phyloP scores from a whole-genome alignment of 2,797 vertebrate genomes.

The Morus bassanus region DNA sequence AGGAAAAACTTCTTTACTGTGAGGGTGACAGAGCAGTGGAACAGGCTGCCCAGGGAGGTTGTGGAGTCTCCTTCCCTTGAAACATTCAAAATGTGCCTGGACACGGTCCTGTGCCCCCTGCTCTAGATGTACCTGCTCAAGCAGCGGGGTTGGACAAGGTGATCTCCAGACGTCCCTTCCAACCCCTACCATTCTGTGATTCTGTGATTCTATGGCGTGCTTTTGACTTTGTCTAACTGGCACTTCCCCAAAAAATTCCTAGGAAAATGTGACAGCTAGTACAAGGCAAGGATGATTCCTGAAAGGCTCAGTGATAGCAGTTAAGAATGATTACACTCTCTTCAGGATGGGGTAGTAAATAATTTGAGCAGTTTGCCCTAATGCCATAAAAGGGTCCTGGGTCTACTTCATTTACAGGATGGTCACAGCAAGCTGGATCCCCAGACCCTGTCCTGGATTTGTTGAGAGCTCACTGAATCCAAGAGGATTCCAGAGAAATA shows the following conservation, averaged over 20 bases:
- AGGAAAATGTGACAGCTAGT: neutral
- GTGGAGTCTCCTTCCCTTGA: too few species aligned
- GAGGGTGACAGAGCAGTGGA: too few species aligned
- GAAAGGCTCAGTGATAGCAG: neutral
- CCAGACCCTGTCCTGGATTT: neutral
- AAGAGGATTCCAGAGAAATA: neutral
- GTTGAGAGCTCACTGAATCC: neutral
- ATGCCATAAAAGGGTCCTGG: neutral
- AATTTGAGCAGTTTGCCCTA: neutral
- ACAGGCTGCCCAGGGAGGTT: too few species aligned
- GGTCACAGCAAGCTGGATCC: neutral
- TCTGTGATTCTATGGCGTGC: too few species aligned
- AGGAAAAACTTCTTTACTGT: too few species aligned
- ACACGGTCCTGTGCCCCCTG: too few species aligned
- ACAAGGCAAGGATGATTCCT: neutral
- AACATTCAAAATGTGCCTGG: too few species aligned
- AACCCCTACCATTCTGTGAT: too few species aligned
- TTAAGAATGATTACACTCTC: neutral
- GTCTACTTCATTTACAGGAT: neutral
- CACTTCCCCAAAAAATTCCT: neutral
- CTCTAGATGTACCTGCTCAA: too few species aligned
- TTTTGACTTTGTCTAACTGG: neutral
- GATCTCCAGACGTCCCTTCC: too few species aligned
- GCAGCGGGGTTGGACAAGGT: too few species aligned
- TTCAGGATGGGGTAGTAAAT: neutral